Evolutionary conservation across 1,140 invertebrate species (phyloP).

Genomic region (Hyles vespertilio): DNA sequence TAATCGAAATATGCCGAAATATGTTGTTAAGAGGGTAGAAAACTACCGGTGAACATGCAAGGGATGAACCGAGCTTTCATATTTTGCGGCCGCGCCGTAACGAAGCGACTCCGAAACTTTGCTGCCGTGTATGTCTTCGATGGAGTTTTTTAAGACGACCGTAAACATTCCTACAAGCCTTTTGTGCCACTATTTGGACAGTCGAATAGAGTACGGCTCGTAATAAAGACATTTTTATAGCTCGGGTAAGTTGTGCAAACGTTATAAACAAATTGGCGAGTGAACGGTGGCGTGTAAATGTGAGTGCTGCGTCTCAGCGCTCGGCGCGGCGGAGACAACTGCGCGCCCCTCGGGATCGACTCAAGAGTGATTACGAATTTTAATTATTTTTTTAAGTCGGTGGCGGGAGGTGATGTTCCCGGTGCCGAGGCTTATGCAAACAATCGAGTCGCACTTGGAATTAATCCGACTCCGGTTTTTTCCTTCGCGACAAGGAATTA

Average conservation of each 20-base stretch:
- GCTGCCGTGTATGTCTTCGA: conserved; percentile 51
- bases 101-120: conserved; percentile 55
- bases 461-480: conserved; percentile 71
- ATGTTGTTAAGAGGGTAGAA: conserved; percentile 70
- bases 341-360: conserved; percentile 46
- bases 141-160: conserved; percentile 54
- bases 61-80: conserved; percentile 65
- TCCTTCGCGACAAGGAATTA: conserved; percentile 74
- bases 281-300: background rate
- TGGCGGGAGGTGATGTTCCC: conserved; percentile 72
- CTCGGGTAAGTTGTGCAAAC: conserved; percentile 38
- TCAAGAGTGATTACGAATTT: conserved; percentile 76
- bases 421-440: conserved; percentile 69
- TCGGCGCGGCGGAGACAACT: conserved; percentile 36
- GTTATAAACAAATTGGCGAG: conserved; percentile 29
- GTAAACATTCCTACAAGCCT: conserved; percentile 61
- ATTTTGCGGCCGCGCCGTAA: conserved; percentile 63
- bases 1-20: conserved; percentile 75
- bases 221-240: conserved; percentile 58
- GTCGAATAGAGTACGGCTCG: conserved; percentile 36
- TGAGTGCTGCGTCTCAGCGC: background rate
- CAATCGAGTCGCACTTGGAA: conserved; percentile 74
- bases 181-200: conserved; percentile 35
- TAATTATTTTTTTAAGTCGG: conserved; percentile 76
- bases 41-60: conserved; percentile 70